Conservation (phyloP, 2,797 vertebrate species). For the Myotis pilosus region DNA sequence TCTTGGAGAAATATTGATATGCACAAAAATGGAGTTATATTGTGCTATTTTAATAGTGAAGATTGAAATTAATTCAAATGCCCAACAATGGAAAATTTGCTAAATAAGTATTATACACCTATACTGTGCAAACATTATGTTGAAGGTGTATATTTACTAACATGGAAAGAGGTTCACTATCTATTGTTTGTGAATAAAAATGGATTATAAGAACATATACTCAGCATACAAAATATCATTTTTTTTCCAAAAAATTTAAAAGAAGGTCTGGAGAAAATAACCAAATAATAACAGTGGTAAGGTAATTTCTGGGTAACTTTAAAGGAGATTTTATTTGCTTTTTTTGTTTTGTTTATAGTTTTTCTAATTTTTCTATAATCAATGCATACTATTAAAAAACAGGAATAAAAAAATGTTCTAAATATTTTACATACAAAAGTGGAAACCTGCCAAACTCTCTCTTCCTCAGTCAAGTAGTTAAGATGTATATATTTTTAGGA, state of each 20-base stretch:
- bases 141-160: not conserved
- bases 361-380: not conserved
- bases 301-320: not conserved
- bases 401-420: not conserved
- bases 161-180: not conserved
- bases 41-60: constrained; percentile 44
- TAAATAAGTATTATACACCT: constrained; percentile 15
- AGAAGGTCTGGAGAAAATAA: not conserved
- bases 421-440: not conserved
- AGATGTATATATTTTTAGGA: not conserved
- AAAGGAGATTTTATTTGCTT: not conserved
- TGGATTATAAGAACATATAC: not conserved
- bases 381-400: not conserved
- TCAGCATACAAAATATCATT: not conserved
- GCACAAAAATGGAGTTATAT: not conserved
- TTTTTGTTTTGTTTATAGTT: not conserved
- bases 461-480: not conserved
- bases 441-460: not conserved
- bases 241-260: not conserved
- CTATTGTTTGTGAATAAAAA: constrained; percentile 25
- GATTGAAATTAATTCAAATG: not conserved
- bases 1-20: constrained; percentile 32
- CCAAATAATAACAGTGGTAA: not conserved
- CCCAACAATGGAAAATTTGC: not conserved
- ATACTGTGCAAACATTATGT: not conserved